Evolutionary conservation across 2,888 invertebrate genomes (phyloP), one percentile per base, ranked within the genome.

Genomic region (Pecten maximus): DNA sequence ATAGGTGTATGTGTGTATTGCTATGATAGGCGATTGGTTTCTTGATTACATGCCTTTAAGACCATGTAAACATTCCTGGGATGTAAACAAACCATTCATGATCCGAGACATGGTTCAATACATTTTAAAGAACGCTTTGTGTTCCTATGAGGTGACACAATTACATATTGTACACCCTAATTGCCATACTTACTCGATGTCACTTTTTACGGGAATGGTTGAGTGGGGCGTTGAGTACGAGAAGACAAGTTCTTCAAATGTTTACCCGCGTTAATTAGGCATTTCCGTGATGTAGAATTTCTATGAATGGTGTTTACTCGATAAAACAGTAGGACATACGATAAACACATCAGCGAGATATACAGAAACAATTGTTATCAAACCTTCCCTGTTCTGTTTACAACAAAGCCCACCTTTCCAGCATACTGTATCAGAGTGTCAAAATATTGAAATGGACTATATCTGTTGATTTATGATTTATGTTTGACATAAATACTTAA

Each of bases 71-170:
- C 74, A 74, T 74, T 74, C 74, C 74, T 74, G 0, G 35, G 74
- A 35, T 74, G 74, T 74, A 74, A 74, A 74, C 74, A 28, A 74
- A 74, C 74, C 74, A 74, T 74, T 74, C 74, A 74, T 74, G 74
- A 74, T 74, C 74, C 28, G 4, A 28, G 74, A 74, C 28, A 74
- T 23, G 74, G 35, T 74, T 74, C 74, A 74, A 35, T 74, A 35
- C 74, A 35, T 23, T 74, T 74, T 23, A 74, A 35, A 48, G 35
- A 74, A 28, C 19, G 8, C 74, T 35, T 74, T 74, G 74, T 74
- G 74, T 74, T 74, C 35, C 12, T 28, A 74, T 35, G 12, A 35
- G 74, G 74, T 74, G 74, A 74, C 74, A 74, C 74, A 74, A 74
- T 74, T 74, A 74, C 74, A 74, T 74, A 74, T 74, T 74, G 74